A percentile compares a stretch with the other conserved stretches of the same genome.
Evolutionary conservation across 2,888 invertebrate species (phyloP).

Genomic region (Junonia oenone): DNA sequence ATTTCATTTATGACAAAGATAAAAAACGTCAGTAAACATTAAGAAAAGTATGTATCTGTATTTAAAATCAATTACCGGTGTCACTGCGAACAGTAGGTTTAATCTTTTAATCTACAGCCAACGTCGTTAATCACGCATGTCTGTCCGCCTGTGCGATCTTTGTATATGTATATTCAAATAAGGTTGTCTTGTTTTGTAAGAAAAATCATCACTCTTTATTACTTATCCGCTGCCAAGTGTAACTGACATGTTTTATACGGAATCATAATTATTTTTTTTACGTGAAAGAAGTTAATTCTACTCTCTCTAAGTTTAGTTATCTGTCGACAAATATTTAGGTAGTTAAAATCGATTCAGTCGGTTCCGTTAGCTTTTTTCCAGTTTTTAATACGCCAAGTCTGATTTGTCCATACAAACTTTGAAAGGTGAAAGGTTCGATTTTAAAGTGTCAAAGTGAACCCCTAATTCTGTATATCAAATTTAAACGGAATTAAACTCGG

Average conservation of each 20-base stretch:
- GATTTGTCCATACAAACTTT: no score
- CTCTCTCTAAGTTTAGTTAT: no score
- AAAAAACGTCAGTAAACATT: neutral
- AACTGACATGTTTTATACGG: neutral
- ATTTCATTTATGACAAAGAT: neutral
- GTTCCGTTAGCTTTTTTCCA: no score
- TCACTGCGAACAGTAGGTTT: constrained; percentile 18
- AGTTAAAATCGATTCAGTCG: no score
- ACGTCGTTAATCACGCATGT: constrained; percentile 46
- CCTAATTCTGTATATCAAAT: no score
- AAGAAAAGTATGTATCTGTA: neutral
- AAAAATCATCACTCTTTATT: neutral
- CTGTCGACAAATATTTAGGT: no score
- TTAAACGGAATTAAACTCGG: no score
- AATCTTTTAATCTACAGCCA: constrained; percentile 29
- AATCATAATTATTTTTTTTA: neutral
- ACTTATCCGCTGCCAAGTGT: neutral
- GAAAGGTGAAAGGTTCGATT: no score
- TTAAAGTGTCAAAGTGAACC: no score
- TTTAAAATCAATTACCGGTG: constrained; percentile 9
- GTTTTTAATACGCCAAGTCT: no score
- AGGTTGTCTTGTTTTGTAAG: neutral
- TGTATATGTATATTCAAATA: constrained; percentile 9
- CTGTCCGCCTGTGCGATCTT: constrained; percentile 28
- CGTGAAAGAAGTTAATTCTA: no score